Evolutionary conservation across 2,797 vertebrate genomes (phyloP), one percentile per base, ranked within the genome.

Genomic region (Tarsius wallacei): DNA sequence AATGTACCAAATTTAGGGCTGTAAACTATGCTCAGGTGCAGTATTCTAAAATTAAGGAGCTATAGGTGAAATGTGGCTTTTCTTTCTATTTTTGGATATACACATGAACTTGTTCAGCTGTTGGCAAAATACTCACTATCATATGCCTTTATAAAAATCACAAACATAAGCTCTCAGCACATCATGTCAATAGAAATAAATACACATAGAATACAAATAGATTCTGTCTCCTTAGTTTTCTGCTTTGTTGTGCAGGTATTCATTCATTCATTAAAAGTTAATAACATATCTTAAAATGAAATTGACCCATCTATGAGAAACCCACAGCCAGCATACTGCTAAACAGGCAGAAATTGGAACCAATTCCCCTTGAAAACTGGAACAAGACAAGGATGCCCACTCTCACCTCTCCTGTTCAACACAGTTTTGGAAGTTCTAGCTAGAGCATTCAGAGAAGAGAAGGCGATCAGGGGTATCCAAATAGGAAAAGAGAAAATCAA

Each of bases 221-320:
- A 51, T 22, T 26, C 7, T 90, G 11, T 55, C 28, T 88, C 66
- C 3, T 71, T 53, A 71, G 7, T 82, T 90, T 92, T 68, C 11
- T 28, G 5, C 36, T 74, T 93, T 85, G 31, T 68, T 96, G n/a
- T 15, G 77, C 78, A 85, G 51, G 71, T 87, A 83, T 28, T 55
- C 36, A 53, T 33, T 84, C 15, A 51, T 77, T 74, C 57, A 70
- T 80, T 73, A 26, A 74, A 77, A 82, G 5, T 33, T 85, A 90
- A 26, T 47, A 77, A 68, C n/a, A 57, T 77, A 85, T 42, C 93
- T 89, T 47, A 77, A 91, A 82, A 66, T n/a, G 42, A 42, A 42
- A 42, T 42, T 42, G 42, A 6, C 42, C 42, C 42, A 42, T 42
- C 42, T 42, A 42, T 42, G 42, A 42, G 42, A 42, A 42, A 42